Evolutionary conservation across 2,888 invertebrate species (phyloP).

Genomic region (Rutpela maculata): DNA sequence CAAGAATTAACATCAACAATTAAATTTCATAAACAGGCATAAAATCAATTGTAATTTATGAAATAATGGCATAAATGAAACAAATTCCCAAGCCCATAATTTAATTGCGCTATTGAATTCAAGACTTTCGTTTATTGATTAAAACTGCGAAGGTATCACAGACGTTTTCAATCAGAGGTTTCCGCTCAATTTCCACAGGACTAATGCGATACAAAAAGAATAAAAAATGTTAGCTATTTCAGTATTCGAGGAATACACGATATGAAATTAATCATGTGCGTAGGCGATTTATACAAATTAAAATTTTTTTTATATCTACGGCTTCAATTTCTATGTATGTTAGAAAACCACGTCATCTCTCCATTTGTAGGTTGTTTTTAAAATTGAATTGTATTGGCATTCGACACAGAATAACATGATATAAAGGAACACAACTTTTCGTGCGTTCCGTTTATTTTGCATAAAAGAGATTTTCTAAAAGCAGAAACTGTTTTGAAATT

Average conservation of each 20-base stretch:
- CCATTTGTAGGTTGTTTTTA: too few relatives aligned
- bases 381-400: too few relatives aligned
- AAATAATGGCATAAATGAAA: not conserved
- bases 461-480: too few relatives aligned
- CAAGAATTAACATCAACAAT: slow-evolving; percentile 23
- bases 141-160: not conserved
- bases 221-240: not conserved
- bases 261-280: not conserved
- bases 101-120: not conserved
- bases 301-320: not conserved
- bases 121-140: not conserved
- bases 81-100: not conserved
- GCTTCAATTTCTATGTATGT: too few relatives aligned
- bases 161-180: slow-evolving; percentile 3
- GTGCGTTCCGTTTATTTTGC: too few relatives aligned
- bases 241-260: not conserved
- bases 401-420: too few relatives aligned
- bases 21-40: slow-evolving; percentile 20
- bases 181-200: slow-evolving; percentile 2
- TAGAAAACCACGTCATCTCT: too few relatives aligned
- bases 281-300: not conserved
- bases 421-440: too few relatives aligned
- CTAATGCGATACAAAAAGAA: not conserved
- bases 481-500: too few relatives aligned
- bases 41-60: not conserved